Percentiles rank a stretch among this genome's conserved stretches.
Evolutionary conservation across 1,140 invertebrate species (phyloP).

Genomic region (Drosophila oshimai): DNA sequence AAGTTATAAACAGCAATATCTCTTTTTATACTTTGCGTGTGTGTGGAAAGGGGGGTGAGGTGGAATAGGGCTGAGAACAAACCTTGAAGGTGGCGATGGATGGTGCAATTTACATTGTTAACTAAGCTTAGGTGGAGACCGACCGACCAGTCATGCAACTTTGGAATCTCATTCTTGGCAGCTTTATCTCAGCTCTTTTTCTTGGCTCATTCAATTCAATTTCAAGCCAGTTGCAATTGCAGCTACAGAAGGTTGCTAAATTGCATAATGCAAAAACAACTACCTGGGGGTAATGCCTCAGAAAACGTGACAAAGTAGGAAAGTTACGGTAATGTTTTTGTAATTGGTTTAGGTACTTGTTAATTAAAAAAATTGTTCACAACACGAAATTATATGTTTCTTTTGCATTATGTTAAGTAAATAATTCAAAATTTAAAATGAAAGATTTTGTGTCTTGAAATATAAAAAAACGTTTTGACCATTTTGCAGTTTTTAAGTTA

Average conservation of each 20-base stretch:
- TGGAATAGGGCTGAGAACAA: constrained; percentile 9
- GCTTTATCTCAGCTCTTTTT: constrained; percentile 17
- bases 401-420: not conserved
- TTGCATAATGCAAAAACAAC: constrained; percentile 7
- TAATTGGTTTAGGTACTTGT: not conserved
- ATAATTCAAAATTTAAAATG: too few species aligned
- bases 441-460: too few species aligned
- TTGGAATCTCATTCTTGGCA: constrained; percentile 6
- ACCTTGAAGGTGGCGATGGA: constrained; percentile 38
- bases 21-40: constrained; percentile 1
- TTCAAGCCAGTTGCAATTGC: constrained; percentile 28
- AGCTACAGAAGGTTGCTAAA: constrained; percentile 15
- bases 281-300: not conserved
- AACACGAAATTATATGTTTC: not conserved
- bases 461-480: too few species aligned
- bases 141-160: constrained; percentile 29
- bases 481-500: too few species aligned
- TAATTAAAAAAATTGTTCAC: not conserved
- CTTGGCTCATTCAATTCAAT: constrained; percentile 29
- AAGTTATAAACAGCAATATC: constrained; percentile 15
- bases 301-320: constrained; percentile 3
- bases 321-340: constrained; percentile 5
- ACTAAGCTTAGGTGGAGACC: not conserved
- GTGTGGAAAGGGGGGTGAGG: not conserved
- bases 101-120: constrained; percentile 46